These are phyloP conservation scores for Octopus sinensis DNA, from an alignment of 1,140 invertebrate species.

Conservation along the genomic window DNA sequence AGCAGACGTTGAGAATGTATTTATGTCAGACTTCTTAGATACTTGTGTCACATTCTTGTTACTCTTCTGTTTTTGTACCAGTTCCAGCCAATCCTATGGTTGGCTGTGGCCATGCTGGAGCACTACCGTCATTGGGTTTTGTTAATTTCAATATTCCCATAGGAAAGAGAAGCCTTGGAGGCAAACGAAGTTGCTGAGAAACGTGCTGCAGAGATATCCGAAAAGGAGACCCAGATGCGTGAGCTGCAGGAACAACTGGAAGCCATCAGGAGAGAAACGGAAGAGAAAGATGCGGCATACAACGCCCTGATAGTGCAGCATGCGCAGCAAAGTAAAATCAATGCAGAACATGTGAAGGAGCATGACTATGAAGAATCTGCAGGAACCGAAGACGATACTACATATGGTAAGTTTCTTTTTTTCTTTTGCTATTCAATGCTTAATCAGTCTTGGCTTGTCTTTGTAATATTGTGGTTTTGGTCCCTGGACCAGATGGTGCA, in stretches of 20 bases:
- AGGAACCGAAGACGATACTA: conserved; percentile 31
- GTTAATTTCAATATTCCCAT: background rate
- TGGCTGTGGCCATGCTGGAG: too few relatives aligned
- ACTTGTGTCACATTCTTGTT: too few relatives aligned
- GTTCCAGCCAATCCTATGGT: too few relatives aligned
- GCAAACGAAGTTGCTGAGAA: conserved; percentile 37
- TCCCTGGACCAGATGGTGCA: too few relatives aligned
- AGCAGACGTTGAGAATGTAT: too few relatives aligned
- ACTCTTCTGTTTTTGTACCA: too few relatives aligned
- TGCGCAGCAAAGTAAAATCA: conserved; percentile 54
- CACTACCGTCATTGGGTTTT: background rate
- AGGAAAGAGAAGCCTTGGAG: conserved; percentile 33
- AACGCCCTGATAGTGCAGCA: conserved; percentile 44
- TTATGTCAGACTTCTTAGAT: too few relatives aligned
- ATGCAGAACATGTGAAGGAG: conserved; percentile 25
- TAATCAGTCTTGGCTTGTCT: background rate
- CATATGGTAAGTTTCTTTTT: conserved; percentile 30
- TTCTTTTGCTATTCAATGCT: background rate
- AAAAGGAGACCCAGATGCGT: conserved; percentile 62
- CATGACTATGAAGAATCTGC: conserved; percentile 39
- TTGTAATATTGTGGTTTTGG: too few relatives aligned
- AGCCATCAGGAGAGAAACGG: conserved; percentile 36
- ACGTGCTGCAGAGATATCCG: conserved; percentile 37
- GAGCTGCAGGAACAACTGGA: conserved; percentile 64
- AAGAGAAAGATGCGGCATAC: conserved; percentile 30